Evolutionary conservation across 2,888 invertebrate species (phyloP), one percentile per base, ranked within the genome.

Genomic region (Philereme vetulata): DNA sequence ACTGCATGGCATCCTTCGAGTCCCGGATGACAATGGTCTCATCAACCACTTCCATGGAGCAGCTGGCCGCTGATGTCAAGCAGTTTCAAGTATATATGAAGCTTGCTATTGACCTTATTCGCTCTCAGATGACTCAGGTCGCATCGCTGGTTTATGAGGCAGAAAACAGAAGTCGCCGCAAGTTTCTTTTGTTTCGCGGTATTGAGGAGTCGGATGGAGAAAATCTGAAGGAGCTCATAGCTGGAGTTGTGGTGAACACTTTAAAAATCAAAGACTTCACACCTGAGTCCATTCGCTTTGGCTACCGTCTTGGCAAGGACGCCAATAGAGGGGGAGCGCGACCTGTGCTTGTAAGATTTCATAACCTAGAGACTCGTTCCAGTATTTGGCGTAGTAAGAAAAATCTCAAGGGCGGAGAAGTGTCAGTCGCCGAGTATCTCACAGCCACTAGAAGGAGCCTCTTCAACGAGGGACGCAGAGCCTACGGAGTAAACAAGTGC

Each of bases 151-250:
- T 38, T 5, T 38, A 50, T 21, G 50, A 50, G 3, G n/a, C 36
- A 4, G 40, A 50, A 7, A n/a, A n/a, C n/a, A n/a, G n/a, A n/a
- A n/a, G n/a, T n/a, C n/a, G n/a, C n/a, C n/a, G n/a, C n/a, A n/a
- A 50, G 21, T 50, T 50, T 11, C 50, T 50, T 4, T 4, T 50
- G 38, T 40, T 50, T 21, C 40, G 50, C 21, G 40, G 50, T 5
- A 36, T 50, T n/a, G 21, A 38, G n/a, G 50, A 50, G 21, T 5
- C 38, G 4, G 50, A 38, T 5, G 40, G 50, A 4, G 50, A 50
- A 40, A 50, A 38, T 21, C 32, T 50, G 50, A n/a, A n/a, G n/a
- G n/a, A n/a, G n/a, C n/a, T n/a, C n/a, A n/a, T n/a, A n/a, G n/a
- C n/a, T n/a, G n/a, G 38, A 11, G 32, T 38, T 9, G 21, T 50